Evolutionary conservation across 2,888 invertebrate genomes (phyloP), one percentile per base, ranked within the genome.

Genomic region (Dolichopus griseipennis): DNA sequence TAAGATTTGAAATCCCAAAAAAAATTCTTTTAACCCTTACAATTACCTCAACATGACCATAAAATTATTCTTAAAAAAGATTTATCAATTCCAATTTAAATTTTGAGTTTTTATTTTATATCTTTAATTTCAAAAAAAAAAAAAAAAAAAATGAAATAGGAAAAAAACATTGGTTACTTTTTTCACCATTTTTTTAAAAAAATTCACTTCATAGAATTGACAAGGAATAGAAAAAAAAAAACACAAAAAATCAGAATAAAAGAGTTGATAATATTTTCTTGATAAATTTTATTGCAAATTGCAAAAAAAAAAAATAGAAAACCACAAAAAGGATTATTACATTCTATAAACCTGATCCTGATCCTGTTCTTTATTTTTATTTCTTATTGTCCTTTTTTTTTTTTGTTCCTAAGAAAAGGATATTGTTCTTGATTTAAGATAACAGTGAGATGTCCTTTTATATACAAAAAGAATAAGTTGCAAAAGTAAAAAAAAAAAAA

Each of bases 11-110:
- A 52, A 43, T 10, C 12, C 3, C 43, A 43, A 52, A 41, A 7
- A 7, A 41, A 12, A 52, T 18, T 52, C 18, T 18, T 52, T 52
- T 52, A 41, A 4, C 27, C 41, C 9, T 41, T 6, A 18, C 52
- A 52, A 52, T 52, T 52, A 52, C 18, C 15, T 52, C 52, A 52
- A 52, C 52, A 52, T 52, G 52, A 52, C 52, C 52, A 52, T 52
- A 52, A 52, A 52, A 52, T 41, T 52, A 52, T 52, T n/a, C 18
- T 52, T 18, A 52, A 18, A 43, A 52, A 52, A 52, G 52, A 52
- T 52, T 52, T 52, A 52, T 52, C 52, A 52, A 52, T 52, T 52
- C 52, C 52, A 52, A 52, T 52, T 52, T 52, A 52, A 52, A 52
- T 52, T 52, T 52, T 1, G 2, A 3, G 9, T 6, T 52, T 18